Base-by-base conservation (phyloP, 2,888 invertebrate genomes). In the Barypeithes pellucidus region DNA sequence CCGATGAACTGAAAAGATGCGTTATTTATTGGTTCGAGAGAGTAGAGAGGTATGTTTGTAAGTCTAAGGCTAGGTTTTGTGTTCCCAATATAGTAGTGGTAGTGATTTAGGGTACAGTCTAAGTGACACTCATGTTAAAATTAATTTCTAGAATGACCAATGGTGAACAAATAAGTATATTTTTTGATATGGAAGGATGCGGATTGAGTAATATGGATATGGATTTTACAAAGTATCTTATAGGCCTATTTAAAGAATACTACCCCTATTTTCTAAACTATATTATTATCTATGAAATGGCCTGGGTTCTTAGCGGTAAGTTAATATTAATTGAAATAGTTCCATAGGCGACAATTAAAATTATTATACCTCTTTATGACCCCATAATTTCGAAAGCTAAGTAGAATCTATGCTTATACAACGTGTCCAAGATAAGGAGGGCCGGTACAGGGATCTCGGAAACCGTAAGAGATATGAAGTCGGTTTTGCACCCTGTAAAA, bases 221-320 rank as follows among this genome's bases (percentile, higher is more conserved):
- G 92, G 97, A 97, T 29, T 90, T 97, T 71, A 94, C 94, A 0
- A 95, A 94, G 83, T 96, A 94, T 82, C 87, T 97, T 75, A 96
- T 98, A 77, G 91, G 91, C 20, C 89, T 96, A 20, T 95, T 97
- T 83, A 96, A 97, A 84, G 87, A 89, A 18, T 96, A 97, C 83
- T 98, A 97, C 86, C 98, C 98, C 0, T 91, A 90, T 84, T 92
- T 94, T 81, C 86, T 96, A 75, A 97, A 96, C 81, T 95, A 95
- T 82, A 96, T 98, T 77, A 87, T 98, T 39, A 93, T 98, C 66
- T 96, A 90, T 84, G 96, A 98, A 84, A 95, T 98, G 94, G 95
- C 97, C 0, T 98, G 97, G 97, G 91, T 97, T 0, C 86, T 98
- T 73, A 95, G 93, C 81, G 92, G 93, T 93, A 87, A 87, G 88